Base-by-base conservation (phyloP, 2,797 vertebrate species). In the Thamnophis elegans region DNA sequence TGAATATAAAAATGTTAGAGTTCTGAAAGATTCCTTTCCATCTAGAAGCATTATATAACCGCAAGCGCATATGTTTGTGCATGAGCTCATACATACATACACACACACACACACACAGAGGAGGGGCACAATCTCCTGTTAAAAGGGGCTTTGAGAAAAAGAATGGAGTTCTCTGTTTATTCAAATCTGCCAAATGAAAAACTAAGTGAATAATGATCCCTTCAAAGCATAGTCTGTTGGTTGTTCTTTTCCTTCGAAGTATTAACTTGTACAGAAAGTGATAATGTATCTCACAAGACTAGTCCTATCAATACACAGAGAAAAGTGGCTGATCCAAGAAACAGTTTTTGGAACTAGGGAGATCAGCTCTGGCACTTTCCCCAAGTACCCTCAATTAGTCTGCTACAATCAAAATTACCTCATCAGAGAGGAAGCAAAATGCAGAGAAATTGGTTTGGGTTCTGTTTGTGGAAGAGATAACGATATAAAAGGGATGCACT, bases 31-130 rank as follows among this genome's bases (percentile, higher is more conserved):
- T 2, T 36, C 53, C 2, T 68, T 91, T 87, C 9, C 82, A 87
- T 42, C 55, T 54, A n/a, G 58, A 87, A 91, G n/a, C 18, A 32
- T 54, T 9, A 90, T 51, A 26, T 18, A 78, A 26, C 25, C 12
- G 1, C 25, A 42, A 59, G 10, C 51, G 12, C 26, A 28, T 28
- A 14, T 58, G 2, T 58, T 53, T 4, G 0, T 3, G 1, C 1
- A 22, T 0, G 0, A 42, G 18, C 32, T 0, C 8, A 22, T 22
- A 25, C 36, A 0, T 3, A 78, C 36, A 16, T 65, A 32, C 62
- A 16, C 13, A 68, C 11, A 5, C 6, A 78, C 1, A 8, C 0
- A 65, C 1, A 62, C 4, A 32, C 14, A 68, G 1, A 73, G 14
- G 16, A 36, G 32, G 7, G 2, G 1, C 10, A 47, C 42, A 82